Evolutionary conservation across 2,888 invertebrate genomes (phyloP).

Genomic region (Ischnura elegans): DNA sequence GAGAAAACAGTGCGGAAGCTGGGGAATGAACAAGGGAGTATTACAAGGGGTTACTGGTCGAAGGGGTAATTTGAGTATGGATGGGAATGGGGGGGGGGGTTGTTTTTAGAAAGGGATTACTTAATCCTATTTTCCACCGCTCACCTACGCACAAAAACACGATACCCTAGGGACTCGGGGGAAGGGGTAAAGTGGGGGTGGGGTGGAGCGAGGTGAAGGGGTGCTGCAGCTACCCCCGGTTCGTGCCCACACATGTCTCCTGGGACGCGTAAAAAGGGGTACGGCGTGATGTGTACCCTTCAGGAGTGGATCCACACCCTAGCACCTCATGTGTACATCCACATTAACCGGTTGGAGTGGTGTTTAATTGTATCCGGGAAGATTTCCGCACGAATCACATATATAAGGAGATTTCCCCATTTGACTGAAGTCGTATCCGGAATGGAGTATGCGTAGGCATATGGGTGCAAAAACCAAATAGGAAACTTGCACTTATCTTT

Average conservation of each 20-base stretch:
- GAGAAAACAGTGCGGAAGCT: neutral
- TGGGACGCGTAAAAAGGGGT: neutral
- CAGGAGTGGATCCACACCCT: constrained; percentile 41
- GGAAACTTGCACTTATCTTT: too few relatives aligned
- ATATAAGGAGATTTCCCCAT: constrained; percentile 48
- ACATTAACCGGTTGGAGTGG: constrained; percentile 57
- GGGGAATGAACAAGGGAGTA: neutral
- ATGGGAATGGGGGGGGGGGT: neutral
- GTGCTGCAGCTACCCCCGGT: neutral
- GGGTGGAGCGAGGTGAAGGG: constrained; percentile 18
- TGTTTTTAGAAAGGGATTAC: constrained; percentile 32
- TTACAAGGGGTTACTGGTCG: neutral
- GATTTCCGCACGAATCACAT: constrained; percentile 25
- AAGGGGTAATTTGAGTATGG: constrained; percentile 25
- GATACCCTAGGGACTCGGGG: constrained; percentile 34
- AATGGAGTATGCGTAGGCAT: neutral
- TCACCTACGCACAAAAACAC: constrained; percentile 66
- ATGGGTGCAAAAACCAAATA: neutral
- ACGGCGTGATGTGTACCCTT: constrained; percentile 1
- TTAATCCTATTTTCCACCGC: constrained; percentile 66
- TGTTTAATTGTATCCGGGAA: constrained; percentile 62
- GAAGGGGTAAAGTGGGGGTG: constrained; percentile 43
- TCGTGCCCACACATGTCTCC: neutral
- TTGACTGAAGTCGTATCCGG: neutral
- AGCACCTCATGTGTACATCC: constrained; percentile 45